A percentile compares a stretch with the other conserved stretches of the same genome.
Conservation (phyloP, 2,797 vertebrate genomes). For the Pachyuromys duprasi region DNA sequence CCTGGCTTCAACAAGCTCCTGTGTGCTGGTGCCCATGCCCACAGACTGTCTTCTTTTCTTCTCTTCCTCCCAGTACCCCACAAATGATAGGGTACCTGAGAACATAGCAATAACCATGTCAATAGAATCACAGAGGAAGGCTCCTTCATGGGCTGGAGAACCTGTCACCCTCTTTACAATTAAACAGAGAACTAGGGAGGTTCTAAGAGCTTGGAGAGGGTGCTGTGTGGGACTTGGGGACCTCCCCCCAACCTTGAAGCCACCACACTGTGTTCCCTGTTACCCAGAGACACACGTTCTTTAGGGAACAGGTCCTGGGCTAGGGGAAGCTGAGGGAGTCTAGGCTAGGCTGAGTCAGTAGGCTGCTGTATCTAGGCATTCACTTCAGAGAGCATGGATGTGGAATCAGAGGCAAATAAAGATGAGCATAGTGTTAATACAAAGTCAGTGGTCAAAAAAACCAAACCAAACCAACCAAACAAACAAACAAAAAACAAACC, state of each 20-base stretch:
- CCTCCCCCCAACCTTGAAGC: too few relatives aligned
- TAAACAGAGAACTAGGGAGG: neutral
- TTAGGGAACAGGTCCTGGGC: neutral
- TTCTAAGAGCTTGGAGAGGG: fast-evolving
- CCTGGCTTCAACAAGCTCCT: neutral
- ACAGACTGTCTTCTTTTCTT: neutral
- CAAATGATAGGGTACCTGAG: neutral
- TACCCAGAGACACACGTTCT: neutral
- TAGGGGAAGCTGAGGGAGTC: slow-evolving; percentile 46
- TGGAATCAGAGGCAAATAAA: neutral
- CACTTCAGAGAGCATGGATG: neutral
- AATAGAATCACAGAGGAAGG: too few relatives aligned
- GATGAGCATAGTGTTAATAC: neutral
- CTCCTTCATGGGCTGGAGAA: neutral
- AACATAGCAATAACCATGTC: fast-evolving
- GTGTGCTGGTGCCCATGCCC: too few relatives aligned
- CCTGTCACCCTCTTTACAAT: neutral
- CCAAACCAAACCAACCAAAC: too few relatives aligned
- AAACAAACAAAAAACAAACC: too few relatives aligned
- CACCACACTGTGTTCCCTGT: fast-evolving
- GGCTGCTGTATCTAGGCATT: neutral
- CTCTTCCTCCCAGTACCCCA: neutral
- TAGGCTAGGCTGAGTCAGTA: neutral
- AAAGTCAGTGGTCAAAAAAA: neutral
- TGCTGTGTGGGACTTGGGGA: fast-evolving